These are phyloP conservation scores for Acromyrmex heyeri DNA, from an alignment of 1,140 invertebrate species.

Conservation along the genomic window DNA sequence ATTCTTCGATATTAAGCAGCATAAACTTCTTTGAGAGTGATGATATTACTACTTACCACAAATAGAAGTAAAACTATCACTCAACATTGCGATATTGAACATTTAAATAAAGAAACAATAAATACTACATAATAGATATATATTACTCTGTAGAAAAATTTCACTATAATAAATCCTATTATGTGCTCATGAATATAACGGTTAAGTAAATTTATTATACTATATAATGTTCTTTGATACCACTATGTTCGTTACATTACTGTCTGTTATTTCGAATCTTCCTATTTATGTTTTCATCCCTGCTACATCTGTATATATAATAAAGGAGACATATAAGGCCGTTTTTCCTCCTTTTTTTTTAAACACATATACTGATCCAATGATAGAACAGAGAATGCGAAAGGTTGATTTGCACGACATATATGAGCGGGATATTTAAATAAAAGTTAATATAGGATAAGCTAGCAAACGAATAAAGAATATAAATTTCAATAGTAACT, in stretches of 20 bases:
- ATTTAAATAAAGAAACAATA: conserved; percentile 67
- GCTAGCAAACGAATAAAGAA: neutral
- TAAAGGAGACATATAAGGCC: neutral
- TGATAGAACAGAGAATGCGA: conserved; percentile 12
- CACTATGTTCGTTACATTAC: conserved; percentile 78
- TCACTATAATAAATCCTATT: conserved; percentile 30
- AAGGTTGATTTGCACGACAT: conserved; percentile 21
- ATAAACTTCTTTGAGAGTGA: neutral
- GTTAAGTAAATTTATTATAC: conserved; percentile 58
- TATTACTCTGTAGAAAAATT: conserved; percentile 54
- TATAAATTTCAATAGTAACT: neutral
- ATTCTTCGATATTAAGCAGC: neutral
- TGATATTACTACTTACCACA: conserved; percentile 58
- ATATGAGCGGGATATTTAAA: conserved; percentile 60
- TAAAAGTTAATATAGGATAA: neutral
- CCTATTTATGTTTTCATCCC: conserved; percentile 81
- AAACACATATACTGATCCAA: conserved; percentile 7
- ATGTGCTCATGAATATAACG: conserved; percentile 45
- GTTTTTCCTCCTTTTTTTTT: conserved; percentile 2
- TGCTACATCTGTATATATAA: conserved; percentile 53
- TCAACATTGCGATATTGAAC: conserved; percentile 56
- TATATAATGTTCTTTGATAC: conserved; percentile 59
- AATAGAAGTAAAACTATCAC: conserved; percentile 63
- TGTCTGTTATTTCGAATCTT: conserved; percentile 72
- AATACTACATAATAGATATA: conserved; percentile 61